A percentile compares a stretch with the other conserved stretches of the same genome.
Conservation (phyloP, 2,888 invertebrate genomes). For the Nomada ruficornis region DNA sequence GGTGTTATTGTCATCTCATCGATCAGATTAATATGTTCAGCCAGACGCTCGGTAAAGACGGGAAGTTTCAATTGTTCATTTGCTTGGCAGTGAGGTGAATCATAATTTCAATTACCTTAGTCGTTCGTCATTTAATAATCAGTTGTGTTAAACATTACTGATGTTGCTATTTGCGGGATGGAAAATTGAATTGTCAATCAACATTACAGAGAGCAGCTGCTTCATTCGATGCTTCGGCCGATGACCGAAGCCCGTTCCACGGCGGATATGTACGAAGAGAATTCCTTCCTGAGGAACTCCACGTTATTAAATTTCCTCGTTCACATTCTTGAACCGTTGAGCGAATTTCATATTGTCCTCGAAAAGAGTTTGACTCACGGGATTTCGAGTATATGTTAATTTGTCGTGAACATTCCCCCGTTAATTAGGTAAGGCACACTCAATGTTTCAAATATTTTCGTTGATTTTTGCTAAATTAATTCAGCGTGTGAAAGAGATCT, state of each 20-base stretch:
- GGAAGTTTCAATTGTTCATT: conserved; percentile 98
- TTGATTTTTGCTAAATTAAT: not conserved
- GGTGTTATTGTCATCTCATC: conserved; percentile 94
- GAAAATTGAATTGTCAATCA: conserved; percentile 1
- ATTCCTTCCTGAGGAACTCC: conserved; percentile 95
- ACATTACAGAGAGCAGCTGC: conserved; percentile 90
- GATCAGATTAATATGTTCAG: conserved; percentile 95
- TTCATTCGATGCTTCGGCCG: conserved; percentile 96
- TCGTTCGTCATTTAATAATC: too few relatives aligned
- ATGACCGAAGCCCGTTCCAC: conserved; percentile 96
- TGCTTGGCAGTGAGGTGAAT: conserved; percentile 95
- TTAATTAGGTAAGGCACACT: conserved; percentile 39
- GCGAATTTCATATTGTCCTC: conserved; percentile 94
- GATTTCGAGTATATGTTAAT: conserved; percentile 85
- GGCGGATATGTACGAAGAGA: conserved; percentile 97
- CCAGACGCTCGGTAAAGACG: conserved; percentile 97
- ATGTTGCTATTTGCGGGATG: not conserved
- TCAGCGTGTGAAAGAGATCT: not conserved
- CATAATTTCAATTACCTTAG: not conserved
- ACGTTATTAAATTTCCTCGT: conserved; percentile 94
- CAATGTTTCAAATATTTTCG: too few relatives aligned
- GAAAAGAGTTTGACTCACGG: conserved; percentile 93
- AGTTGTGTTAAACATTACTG: not conserved
- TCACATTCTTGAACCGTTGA: conserved; percentile 95
- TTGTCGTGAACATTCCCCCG: conserved; percentile 41